Conservation (phyloP, 2,113 vertebrate genomes). For the Rhizomys pruinosus region DNA sequence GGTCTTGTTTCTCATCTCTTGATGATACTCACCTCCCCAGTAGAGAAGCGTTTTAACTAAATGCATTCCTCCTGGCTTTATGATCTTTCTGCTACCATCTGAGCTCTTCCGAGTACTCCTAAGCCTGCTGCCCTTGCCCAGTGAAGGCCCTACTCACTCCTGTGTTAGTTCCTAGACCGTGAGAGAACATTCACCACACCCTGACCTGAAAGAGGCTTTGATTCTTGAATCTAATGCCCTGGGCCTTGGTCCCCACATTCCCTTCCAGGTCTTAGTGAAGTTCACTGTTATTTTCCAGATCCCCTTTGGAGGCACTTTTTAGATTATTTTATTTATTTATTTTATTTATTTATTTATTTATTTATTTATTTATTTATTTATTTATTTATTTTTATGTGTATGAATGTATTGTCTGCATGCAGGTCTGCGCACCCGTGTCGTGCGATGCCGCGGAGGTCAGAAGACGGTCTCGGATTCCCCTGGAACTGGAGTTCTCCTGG, state of each 20-base stretch:
- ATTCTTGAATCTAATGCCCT: not conserved
- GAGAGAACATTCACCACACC: not conserved
- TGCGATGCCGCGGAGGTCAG: too few relatives aligned
- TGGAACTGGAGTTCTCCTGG: too few relatives aligned
- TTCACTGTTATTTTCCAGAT: not conserved
- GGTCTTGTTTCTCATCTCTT: not conserved
- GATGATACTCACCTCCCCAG: not conserved
- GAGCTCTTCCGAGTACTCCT: not conserved
- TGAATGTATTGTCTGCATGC: too few relatives aligned
- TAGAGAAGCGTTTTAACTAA: not conserved
- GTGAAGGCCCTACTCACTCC: not conserved
- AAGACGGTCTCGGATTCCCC: too few relatives aligned
- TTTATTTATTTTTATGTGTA: too few relatives aligned
- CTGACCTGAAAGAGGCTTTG: not conserved
- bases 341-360: too few relatives aligned
- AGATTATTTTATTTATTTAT: not conserved
- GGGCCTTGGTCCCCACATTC: too few relatives aligned
- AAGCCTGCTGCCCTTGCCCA: not conserved
- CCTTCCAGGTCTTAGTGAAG: not conserved
- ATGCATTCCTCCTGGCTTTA: not conserved
- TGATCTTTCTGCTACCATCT: not conserved
- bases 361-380: too few relatives aligned
- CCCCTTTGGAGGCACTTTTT: not conserved
- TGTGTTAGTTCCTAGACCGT: not conserved
- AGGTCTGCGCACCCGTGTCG: too few relatives aligned